Conservation (phyloP, 53 echinoderm and acorn worm genomes). For the Stichopus horrens region DNA sequence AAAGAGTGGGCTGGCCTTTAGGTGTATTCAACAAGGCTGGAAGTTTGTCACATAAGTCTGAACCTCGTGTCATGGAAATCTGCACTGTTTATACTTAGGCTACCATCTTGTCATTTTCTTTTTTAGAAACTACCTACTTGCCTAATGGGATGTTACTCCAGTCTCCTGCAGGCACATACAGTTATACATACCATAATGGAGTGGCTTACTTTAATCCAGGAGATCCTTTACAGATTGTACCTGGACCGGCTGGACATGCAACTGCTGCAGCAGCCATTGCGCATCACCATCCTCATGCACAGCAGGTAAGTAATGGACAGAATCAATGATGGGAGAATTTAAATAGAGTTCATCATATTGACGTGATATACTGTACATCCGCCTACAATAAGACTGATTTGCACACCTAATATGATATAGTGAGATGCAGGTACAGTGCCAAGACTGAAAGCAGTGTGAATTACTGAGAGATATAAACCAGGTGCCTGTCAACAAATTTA, state of each 20-base stretch:
- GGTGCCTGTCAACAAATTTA: background rate
- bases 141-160: slow-evolving; percentile 92
- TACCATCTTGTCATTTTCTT: too few species aligned
- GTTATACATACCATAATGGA: slow-evolving; percentile 95
- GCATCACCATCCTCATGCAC: slow-evolving; percentile 60
- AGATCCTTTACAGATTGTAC: slow-evolving; percentile 52
- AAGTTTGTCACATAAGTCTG: too few species aligned
- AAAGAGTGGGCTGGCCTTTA: too few species aligned
- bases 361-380: too few species aligned
- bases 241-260: slow-evolving; percentile 53
- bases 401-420: too few species aligned
- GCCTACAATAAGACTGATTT: too few species aligned
- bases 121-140: slow-evolving; percentile 78
- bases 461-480: background rate
- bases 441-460: background rate
- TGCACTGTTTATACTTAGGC: too few species aligned
- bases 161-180: slow-evolving; percentile 85
- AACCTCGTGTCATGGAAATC: too few species aligned
- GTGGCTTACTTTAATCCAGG: slow-evolving; percentile 90
- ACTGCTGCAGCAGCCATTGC: slow-evolving; percentile 56
- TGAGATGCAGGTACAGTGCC: too few species aligned
- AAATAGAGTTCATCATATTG: too few species aligned
- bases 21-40: too few species aligned
- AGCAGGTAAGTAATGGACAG: slow-evolving; percentile 52
- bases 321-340: background rate